phyloP scores from a whole-genome alignment of 2,113 vertebrate genomes.

The Emberiza fucata region DNA sequence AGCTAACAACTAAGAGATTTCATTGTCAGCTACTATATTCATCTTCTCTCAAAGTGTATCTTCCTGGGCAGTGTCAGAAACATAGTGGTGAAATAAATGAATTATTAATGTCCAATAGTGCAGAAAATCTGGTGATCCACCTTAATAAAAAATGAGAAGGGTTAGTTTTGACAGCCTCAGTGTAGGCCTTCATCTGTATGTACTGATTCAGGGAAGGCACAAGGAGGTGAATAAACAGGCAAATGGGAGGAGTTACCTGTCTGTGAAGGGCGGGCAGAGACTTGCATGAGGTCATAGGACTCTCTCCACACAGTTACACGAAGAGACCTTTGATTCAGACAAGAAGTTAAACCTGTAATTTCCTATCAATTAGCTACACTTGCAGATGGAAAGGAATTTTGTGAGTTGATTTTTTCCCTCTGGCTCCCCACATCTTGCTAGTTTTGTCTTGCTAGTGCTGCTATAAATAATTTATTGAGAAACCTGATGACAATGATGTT shows the following conservation, averaged over 20 bases:
- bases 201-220: not conserved
- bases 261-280: not conserved
- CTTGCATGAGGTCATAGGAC: fast-evolving
- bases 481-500: not conserved
- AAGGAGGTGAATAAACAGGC: fast-evolving
- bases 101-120: not conserved
- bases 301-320: not conserved
- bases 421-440: not conserved
- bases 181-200: not conserved
- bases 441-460: not conserved
- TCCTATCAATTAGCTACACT: not conserved
- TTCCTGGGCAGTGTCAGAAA: not conserved
- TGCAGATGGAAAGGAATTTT: not conserved
- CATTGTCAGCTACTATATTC: not conserved
- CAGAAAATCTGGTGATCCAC: not conserved
- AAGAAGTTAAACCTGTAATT: not conserved
- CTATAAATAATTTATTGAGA: not conserved
- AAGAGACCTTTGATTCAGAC: not conserved
- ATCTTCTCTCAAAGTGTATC: not conserved
- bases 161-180: not conserved
- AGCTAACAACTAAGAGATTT: not conserved
- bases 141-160: not conserved
- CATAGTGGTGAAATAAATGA: not conserved
- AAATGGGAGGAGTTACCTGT: not conserved
- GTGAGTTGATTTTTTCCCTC: not conserved